phyloP scores from a whole-genome alignment of 2,113 vertebrate genomes.

The Fukomys damarensis region DNA sequence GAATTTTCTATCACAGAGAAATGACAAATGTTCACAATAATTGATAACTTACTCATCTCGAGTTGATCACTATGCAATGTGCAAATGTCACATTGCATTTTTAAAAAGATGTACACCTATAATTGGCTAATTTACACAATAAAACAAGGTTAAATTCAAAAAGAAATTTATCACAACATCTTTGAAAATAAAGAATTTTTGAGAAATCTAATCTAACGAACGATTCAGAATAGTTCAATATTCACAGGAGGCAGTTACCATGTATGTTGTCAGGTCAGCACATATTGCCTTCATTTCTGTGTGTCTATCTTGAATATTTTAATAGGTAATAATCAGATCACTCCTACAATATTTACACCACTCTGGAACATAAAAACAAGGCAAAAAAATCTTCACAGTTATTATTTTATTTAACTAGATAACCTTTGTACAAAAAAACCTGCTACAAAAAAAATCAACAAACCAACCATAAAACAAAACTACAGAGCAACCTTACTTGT shows the following conservation, averaged over 20 bases:
- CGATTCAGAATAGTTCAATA: background rate
- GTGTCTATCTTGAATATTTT: background rate
- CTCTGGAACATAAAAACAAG: background rate
- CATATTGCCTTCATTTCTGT: background rate
- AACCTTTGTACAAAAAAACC: background rate
- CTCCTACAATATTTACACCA: slow-evolving; percentile 1
- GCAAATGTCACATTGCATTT: background rate
- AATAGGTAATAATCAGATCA: background rate
- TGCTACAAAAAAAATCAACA: background rate
- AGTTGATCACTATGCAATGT: background rate
- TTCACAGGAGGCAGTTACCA: background rate
- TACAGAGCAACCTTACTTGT: background rate
- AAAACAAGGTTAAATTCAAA: background rate
- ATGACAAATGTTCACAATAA: background rate
- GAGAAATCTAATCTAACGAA: slow-evolving; percentile 27
- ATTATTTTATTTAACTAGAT: background rate
- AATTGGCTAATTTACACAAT: background rate
- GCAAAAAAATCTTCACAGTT: background rate
- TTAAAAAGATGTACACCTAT: background rate
- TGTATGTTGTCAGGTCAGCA: background rate
- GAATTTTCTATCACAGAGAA: background rate
- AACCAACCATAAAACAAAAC: background rate
- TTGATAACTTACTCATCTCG: background rate
- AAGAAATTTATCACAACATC: background rate
- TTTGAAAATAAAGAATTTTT: slow-evolving; percentile 44